phyloP scores from a whole-genome alignment of 1,140 invertebrate genomes.

The Drosophila equinoxialis region DNA sequence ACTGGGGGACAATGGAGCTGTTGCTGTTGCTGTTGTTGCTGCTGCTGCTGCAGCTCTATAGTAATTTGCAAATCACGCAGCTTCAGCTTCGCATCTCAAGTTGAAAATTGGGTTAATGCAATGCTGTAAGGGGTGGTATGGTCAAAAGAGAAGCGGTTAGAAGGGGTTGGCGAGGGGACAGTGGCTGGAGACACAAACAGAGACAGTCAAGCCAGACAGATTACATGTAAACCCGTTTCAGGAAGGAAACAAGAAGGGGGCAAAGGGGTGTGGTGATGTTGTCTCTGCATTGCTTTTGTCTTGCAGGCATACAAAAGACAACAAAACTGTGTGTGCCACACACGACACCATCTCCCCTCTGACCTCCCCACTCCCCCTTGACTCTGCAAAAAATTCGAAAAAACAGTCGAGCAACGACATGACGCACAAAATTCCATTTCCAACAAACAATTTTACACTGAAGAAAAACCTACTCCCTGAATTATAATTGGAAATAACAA shows the following conservation, averaged over 20 bases:
- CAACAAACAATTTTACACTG: conserved; percentile 11
- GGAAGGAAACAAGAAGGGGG: background rate
- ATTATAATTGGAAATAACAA: too few relatives aligned
- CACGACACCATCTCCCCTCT: conserved; percentile 39
- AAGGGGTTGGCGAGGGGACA: conserved; percentile 14
- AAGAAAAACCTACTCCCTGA: background rate
- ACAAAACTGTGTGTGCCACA: conserved; percentile 70
- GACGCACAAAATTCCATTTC: conserved; percentile 72
- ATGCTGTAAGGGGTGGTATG: conserved; percentile 51
- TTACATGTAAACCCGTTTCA: conserved; percentile 66
- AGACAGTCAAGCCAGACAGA: conserved; percentile 51
- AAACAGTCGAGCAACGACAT: conserved; percentile 48
- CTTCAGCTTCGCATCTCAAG: conserved; percentile 70
- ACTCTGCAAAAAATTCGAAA: conserved; percentile 9
- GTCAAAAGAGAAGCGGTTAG: background rate
- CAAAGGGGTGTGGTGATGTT: conserved; percentile 42
- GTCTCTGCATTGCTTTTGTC: conserved; percentile 62
- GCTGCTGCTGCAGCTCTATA: conserved; percentile 1
- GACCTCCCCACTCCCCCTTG: conserved; percentile 8
- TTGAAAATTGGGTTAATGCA: conserved; percentile 79
- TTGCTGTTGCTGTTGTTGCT: conserved; percentile 3
- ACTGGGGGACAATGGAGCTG: conserved; percentile 39
- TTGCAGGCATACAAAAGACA: conserved; percentile 75
- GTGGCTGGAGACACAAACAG: conserved; percentile 19
- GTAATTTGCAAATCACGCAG: conserved; percentile 79